These are phyloP conservation scores for Drosophila neotestacea DNA, from an alignment of 2,888 invertebrate genomes.

Conservation along the genomic window DNA sequence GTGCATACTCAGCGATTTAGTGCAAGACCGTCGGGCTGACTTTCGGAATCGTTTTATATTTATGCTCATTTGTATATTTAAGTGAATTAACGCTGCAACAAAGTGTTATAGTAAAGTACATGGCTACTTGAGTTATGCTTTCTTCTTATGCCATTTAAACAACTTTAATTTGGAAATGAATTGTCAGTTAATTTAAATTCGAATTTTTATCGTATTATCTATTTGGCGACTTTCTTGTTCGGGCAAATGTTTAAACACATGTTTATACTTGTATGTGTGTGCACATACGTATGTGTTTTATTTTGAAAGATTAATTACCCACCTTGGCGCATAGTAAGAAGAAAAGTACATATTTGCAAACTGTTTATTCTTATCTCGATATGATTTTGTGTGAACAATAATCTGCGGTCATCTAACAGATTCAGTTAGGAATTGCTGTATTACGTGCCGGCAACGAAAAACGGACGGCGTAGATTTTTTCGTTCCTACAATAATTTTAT, in stretches of 20 bases:
- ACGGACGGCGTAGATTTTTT: constrained; percentile 23
- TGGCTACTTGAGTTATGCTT: too few relatives aligned
- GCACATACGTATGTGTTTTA: constrained; percentile 42
- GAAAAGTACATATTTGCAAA: constrained; percentile 73
- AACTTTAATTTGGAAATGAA: not conserved
- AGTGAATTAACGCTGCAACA: too few relatives aligned
- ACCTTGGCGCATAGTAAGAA: constrained; percentile 60
- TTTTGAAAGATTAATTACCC: constrained; percentile 64
- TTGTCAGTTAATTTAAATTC: constrained; percentile 4
- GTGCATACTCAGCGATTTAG: not conserved
- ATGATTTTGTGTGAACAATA: constrained; percentile 71
- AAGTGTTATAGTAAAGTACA: too few relatives aligned
- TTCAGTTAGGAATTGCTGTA: constrained; percentile 64
- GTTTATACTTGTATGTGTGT: not conserved
- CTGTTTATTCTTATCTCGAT: constrained; percentile 67
- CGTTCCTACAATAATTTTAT: not conserved
- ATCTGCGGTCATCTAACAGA: constrained; percentile 70
- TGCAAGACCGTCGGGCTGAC: not conserved
- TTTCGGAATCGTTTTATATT: not conserved
- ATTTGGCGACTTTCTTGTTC: constrained; percentile 13
- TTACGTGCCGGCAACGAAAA: constrained; percentile 47
- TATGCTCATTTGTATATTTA: not conserved
- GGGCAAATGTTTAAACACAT: not conserved
- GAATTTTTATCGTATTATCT: constrained; percentile 15
- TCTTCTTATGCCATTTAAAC: not conserved